Base-by-base conservation (phyloP, 2,797 vertebrate species). In the Cuculus canorus region DNA sequence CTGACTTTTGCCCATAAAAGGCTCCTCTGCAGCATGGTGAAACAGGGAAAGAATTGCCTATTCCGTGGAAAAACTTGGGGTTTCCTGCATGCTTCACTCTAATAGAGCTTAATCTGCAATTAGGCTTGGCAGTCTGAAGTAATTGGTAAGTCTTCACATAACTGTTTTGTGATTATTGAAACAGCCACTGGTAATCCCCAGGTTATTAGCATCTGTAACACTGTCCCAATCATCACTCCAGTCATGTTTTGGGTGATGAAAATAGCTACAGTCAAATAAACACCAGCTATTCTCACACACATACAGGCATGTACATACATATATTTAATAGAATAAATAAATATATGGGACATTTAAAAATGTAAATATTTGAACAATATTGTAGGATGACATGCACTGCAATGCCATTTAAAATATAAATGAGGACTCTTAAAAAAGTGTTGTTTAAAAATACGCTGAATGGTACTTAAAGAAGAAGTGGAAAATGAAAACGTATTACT, bases 11-110 rank as follows among this genome's bases (percentile, higher is more conserved):
- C 70, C 65, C 1, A 4, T 47, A 65, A 88, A 37, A 70, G 32
- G 15, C 65, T 54, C 41, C 82, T 37, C 18, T 19, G 35, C 1
- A 0, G 2, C 1, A 2, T 27, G 68, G 41, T 39, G 56, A 30
- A 69, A 48, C 0, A 0, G 17, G 30, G 28, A 43, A 82, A 71
- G 32, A 41, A 75, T 22, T 0, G 4, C n/a, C 25, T 17, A 25
- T 8, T 32, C 33, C 13, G 0, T 7, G 41, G 32, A 30, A 70
- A 50, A 90, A 33, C 19, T 59, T 4, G 1, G 39, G n/a, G n/a
- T 17, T 90, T 66, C 41, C 66, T 32, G 28, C 0, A 1, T 2
- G 4, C 37, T 16, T 28, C 48, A 2, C 65, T 27, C 35, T 6
- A 28, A 17, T 24, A 32, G 39, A 0, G 3, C 10, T 56, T 86